Conservation (phyloP, 2,113 vertebrate species). For the Myotis brandtii region DNA sequence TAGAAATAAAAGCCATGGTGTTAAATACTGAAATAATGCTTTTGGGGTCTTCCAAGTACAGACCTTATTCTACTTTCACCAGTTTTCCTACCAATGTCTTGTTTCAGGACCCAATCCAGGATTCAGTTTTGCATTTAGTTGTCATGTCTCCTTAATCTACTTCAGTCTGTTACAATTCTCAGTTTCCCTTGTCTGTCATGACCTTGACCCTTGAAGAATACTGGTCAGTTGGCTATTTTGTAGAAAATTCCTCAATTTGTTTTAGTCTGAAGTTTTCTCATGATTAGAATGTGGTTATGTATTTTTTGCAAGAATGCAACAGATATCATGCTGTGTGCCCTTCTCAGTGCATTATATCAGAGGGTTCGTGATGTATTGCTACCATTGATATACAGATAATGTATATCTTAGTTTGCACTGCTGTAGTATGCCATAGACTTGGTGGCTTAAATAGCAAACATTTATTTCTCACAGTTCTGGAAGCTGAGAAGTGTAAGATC, state of each 20-base stretch:
- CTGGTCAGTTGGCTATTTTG: neutral
- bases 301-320: neutral
- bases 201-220: neutral
- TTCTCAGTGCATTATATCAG: neutral
- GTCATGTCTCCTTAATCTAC: neutral
- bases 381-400: neutral
- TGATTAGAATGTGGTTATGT: neutral
- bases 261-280: neutral
- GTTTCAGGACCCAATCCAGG: neutral
- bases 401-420: neutral
- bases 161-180: neutral
- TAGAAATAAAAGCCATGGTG: neutral
- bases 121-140: neutral
- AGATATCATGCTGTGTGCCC: neutral
- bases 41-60: neutral
- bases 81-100: neutral
- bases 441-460: neutral
- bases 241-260: neutral
- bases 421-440: neutral
- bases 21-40: conserved; percentile 43
- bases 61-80: neutral
- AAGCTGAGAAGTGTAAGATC: neutral
- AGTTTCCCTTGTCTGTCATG: neutral
- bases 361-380: neutral
- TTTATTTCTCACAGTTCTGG: neutral